Evolutionary conservation across 92 coral and sea anemone genomes (phyloP), one percentile per base, ranked within the genome.

Genomic region (Nematostella vectensis): DNA sequence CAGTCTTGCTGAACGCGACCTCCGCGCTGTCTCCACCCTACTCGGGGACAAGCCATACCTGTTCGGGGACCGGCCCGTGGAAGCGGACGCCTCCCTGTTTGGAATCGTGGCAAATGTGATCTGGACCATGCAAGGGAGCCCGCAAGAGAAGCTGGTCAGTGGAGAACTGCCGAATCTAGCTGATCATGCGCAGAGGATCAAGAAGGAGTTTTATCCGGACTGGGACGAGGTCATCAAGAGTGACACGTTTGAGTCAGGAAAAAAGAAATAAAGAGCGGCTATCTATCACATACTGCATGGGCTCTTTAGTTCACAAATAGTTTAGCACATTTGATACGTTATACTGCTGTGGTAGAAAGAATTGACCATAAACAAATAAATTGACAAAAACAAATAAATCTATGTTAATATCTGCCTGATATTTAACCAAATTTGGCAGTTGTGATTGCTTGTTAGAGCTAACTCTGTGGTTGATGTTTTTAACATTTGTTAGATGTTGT

Each of bases 41-140:
- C 80, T 88, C 11, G 94, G 73, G n/a, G 59, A 66, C 51, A 88
- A 88, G 64, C 66, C 54, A 3, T 88, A 73, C 50, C 81, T 88
- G 54, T 72, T 88, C 47, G 96, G 96, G 15, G 88, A 76, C 21
- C 57, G 58, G 17, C 96, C 96, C 22, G 78, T 80, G 13, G 67
- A 72, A 25, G 68, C 83, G 25, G 96, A 88, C 47, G 88, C 77
- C 15, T 76, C 71, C 1, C 58, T 74, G 36, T 88, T 88, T 58
- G 85, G 78, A 10, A 51, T 88, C 28, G 73, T 83, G 25, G 85
- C 79, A 6, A 63, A 57, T 18, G 62, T 80, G 29, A 63, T 44
- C 22, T 88, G 77, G 80, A 85, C 77, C 17, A 50, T 83, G 20
- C 62, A 61, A 0, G 61, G 66, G 31, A 75, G 88, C 54, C 96